These are phyloP conservation scores for Eristalis pertinax DNA, from an alignment of 2,888 invertebrate genomes.

Conservation along the genomic window DNA sequence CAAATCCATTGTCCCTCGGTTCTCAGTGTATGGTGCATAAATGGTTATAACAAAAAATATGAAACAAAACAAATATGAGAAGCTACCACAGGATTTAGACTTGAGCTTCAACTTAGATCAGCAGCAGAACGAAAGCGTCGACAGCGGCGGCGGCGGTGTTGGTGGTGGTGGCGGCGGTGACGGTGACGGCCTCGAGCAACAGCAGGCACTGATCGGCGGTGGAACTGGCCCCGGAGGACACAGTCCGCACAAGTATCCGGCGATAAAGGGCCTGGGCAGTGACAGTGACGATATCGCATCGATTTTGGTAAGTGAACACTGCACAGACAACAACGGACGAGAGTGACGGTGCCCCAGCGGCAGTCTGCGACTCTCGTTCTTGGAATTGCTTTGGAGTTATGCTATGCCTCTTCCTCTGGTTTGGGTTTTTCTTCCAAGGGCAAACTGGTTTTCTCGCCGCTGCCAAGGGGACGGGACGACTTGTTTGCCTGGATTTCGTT, in stretches of 20 bases:
- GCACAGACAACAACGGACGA: neutral
- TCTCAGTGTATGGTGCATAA: constrained; percentile 41
- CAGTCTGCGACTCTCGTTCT: neutral
- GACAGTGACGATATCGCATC: constrained; percentile 75
- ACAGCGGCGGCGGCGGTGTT: constrained; percentile 69
- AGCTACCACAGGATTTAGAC: constrained; percentile 81
- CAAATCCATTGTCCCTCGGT: constrained; percentile 10
- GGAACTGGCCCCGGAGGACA: constrained; percentile 74
- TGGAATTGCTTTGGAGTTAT: neutral
- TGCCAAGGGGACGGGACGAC: neutral
- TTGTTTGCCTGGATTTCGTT: neutral
- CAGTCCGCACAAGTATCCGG: constrained; percentile 62
- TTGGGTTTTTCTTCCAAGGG: neutral
- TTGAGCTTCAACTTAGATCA: constrained; percentile 76
- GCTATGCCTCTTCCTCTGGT: neutral
- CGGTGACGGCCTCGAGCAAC: constrained; percentile 77
- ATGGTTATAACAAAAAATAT: constrained; percentile 75
- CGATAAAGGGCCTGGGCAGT: constrained; percentile 77
- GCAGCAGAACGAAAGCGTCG: constrained; percentile 71
- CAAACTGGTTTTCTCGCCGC: constrained; percentile 17
- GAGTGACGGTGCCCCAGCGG: neutral
- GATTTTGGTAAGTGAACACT: constrained; percentile 77
- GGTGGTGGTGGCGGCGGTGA: constrained; percentile 52
- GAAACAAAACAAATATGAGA: constrained; percentile 81
- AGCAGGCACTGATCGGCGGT: constrained; percentile 72